phyloP scores from a whole-genome alignment of 2,797 vertebrate species.

The Dryobates pubescens region DNA sequence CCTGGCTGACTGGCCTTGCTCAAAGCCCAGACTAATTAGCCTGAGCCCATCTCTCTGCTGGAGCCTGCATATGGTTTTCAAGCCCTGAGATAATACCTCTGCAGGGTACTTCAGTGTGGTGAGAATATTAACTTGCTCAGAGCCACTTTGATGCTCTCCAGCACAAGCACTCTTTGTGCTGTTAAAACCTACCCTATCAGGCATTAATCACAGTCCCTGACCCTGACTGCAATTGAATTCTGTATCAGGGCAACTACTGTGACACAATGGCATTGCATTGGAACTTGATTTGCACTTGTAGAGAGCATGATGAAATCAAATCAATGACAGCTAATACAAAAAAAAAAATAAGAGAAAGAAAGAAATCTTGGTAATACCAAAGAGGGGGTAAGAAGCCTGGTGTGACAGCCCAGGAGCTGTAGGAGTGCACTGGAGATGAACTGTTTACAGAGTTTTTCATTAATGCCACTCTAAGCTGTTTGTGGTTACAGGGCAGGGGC shows the following conservation, averaged over 20 bases:
- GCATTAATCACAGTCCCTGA: not conserved
- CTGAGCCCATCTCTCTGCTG: not conserved
- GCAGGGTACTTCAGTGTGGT: not conserved
- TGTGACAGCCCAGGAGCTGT: not conserved
- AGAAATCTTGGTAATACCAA: not conserved
- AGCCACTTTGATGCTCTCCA: not conserved
- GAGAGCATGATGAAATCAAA: not conserved
- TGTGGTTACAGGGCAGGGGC: not conserved
- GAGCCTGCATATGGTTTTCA: not conserved
- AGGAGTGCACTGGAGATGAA: not conserved
- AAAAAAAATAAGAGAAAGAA: not conserved
- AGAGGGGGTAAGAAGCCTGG: not conserved
- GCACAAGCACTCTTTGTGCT: fast-evolving
- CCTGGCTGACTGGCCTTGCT: not conserved
- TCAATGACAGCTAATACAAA: not conserved
- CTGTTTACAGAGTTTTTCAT: not conserved
- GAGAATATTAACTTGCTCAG: not conserved
- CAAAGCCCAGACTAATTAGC: not conserved
- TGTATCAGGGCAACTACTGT: not conserved
- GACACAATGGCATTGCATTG: not conserved
- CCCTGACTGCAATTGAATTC: not conserved
- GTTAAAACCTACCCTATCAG: not conserved
- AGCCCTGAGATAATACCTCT: not conserved
- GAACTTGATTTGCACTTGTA: not conserved
- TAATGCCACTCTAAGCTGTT: not conserved